phyloP scores from a whole-genome alignment of 2,888 invertebrate species.

The Strigamia crassipes region DNA sequence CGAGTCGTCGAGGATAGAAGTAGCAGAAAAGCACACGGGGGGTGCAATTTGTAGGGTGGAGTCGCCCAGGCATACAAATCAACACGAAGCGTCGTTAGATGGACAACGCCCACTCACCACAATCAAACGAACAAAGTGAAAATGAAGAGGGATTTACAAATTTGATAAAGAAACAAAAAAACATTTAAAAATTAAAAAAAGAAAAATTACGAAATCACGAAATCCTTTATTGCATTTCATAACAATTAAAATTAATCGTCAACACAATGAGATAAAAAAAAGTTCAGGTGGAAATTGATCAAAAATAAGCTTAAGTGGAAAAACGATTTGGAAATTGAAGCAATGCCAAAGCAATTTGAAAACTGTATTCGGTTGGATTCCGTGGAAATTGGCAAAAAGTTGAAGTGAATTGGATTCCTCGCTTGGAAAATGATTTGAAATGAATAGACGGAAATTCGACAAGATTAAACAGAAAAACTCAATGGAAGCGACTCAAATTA shows the following conservation, averaged over 20 bases:
- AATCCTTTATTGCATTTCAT: not conserved
- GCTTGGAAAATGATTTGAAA: conserved; percentile 21
- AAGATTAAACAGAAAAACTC: conserved; percentile 17
- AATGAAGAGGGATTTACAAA: not conserved
- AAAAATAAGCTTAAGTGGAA: not conserved
- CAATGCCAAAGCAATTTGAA: conserved; percentile 21
- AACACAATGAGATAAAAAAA: not conserved
- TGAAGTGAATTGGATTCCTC: conserved; percentile 17
- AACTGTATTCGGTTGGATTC: not conserved
- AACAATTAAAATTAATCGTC: not conserved
- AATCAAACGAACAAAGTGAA: not conserved
- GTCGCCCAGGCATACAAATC: conserved; percentile 5
- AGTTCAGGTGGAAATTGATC: not conserved
- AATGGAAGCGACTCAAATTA: not conserved
- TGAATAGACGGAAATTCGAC: conserved; percentile 21
- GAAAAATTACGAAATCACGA: not conserved
- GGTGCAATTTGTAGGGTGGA: conserved; percentile 16
- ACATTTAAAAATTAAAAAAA: not conserved
- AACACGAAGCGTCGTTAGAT: not conserved
- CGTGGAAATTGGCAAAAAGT: conserved; percentile 14
- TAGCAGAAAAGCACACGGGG: not conserved
- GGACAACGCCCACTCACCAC: conserved; percentile 4
- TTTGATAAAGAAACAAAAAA: not conserved
- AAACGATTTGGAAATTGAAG: conserved; percentile 16
- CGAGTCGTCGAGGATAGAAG: not conserved